These are phyloP conservation scores for Lasioglossum lativentre DNA, from an alignment of 2,888 invertebrate genomes.

Conservation along the genomic window DNA sequence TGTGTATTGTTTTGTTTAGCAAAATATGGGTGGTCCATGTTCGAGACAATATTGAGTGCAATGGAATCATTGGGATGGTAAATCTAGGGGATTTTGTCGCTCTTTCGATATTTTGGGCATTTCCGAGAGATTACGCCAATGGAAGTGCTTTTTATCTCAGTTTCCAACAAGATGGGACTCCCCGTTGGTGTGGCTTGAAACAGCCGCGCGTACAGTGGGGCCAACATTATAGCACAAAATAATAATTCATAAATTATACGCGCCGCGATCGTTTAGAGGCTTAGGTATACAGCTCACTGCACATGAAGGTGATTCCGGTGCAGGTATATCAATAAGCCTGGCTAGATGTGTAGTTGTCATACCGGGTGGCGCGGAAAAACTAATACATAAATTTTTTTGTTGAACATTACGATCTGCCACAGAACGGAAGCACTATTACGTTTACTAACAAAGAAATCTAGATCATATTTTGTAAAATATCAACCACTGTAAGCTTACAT, in stretches of 20 bases:
- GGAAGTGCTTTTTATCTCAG: slow-evolving; percentile 72
- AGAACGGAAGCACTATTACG: background rate
- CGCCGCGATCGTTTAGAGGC: slow-evolving; percentile 77
- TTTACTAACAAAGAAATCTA: background rate
- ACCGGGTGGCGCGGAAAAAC: slow-evolving; percentile 32
- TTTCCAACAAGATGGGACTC: slow-evolving; percentile 71
- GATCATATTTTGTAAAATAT: background rate
- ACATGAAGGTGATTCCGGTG: slow-evolving; percentile 55
- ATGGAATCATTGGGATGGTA: background rate
- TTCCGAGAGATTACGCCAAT: slow-evolving; percentile 69
- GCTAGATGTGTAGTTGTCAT: slow-evolving; percentile 33
- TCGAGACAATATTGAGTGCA: background rate
- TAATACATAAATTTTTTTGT: background rate
- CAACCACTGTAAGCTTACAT: too few relatives aligned
- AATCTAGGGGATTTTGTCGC: background rate
- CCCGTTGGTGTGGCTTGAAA: slow-evolving; percentile 54
- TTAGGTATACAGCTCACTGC: slow-evolving; percentile 69
- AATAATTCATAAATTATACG: slow-evolving; percentile 82
- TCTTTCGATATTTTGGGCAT: background rate
- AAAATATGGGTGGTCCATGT: too few relatives aligned
- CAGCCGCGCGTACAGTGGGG: slow-evolving; percentile 61
- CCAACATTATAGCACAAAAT: slow-evolving; percentile 80
- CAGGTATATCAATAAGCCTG: slow-evolving; percentile 56
- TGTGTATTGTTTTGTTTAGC: too few relatives aligned
- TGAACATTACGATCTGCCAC: background rate